phyloP scores from a whole-genome alignment of 2,113 vertebrate species.

The Globicephala melas region DNA sequence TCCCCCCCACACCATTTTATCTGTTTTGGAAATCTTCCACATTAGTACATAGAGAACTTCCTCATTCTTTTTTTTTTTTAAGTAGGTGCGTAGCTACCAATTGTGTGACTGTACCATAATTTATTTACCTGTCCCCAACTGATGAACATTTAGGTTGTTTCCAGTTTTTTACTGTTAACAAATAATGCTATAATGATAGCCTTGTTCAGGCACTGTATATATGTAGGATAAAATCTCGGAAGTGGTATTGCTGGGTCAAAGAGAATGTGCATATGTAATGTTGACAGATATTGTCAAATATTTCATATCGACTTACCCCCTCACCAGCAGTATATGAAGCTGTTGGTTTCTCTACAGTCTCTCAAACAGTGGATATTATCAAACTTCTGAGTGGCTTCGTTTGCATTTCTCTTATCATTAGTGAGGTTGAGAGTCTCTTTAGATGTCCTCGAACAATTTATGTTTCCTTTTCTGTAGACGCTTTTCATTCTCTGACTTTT shows the following conservation, averaged over 20 bases:
- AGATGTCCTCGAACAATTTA: background rate
- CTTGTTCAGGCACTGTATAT: background rate
- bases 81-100: background rate
- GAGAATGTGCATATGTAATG: background rate
- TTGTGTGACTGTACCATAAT: background rate
- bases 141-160: background rate
- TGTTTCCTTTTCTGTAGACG: background rate
- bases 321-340: background rate
- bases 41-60: background rate
- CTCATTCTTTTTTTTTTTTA: background rate
- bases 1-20: background rate
- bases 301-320: background rate
- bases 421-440: background rate
- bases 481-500: background rate
- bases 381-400: background rate
- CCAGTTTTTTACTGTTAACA: background rate
- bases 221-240: background rate
- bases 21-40: conserved; percentile 12
- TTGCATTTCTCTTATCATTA: conserved; percentile 31
- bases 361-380: background rate
- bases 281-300: background rate
- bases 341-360: background rate
- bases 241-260: background rate
- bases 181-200: background rate
- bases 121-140: background rate